A percentile compares a stretch with the other conserved stretches of the same genome.
Evolutionary conservation across 1,140 invertebrate genomes (phyloP).

Genomic region (Drepana arcuata): DNA sequence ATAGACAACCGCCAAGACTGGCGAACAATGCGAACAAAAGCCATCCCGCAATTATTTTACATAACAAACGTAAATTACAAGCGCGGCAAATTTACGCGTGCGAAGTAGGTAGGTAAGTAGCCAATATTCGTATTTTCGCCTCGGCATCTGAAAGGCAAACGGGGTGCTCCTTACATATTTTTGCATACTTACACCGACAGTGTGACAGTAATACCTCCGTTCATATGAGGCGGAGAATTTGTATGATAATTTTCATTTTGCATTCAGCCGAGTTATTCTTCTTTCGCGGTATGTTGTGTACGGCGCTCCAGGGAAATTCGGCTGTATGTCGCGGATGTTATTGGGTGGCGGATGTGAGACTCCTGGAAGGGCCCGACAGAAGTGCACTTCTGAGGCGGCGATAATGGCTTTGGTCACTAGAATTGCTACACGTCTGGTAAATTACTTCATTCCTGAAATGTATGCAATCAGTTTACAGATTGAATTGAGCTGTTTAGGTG

Average conservation of each 20-base stretch:
- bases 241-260: constrained; percentile 71
- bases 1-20: background rate
- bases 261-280: constrained; percentile 62
- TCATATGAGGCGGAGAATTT: constrained; percentile 61
- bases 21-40: constrained; percentile 9
- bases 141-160: constrained; percentile 38
- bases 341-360: constrained; percentile 16
- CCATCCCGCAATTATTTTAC: constrained; percentile 27
- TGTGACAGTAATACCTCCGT: constrained; percentile 44
- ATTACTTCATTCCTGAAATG: too few species aligned
- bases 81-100: constrained; percentile 22
- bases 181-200: constrained; percentile 43
- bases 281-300: constrained; percentile 50
- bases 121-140: constrained; percentile 30
- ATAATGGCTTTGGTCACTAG: too few species aligned
- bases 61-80: constrained; percentile 27
- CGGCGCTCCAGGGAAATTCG: constrained; percentile 61
- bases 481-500: too few species aligned
- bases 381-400: too few species aligned
- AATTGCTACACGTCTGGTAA: background rate
- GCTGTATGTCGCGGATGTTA: constrained; percentile 36
- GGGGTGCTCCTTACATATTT: constrained; percentile 46
- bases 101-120: constrained; percentile 16
- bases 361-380: constrained; percentile 10
- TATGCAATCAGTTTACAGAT: too few species aligned